A percentile compares a stretch with the other conserved stretches of the same genome.
These are phyloP conservation scores for Siniperca scherzeri DNA, from an alignment of 2,797 vertebrate genomes.

Conservation along the genomic window DNA sequence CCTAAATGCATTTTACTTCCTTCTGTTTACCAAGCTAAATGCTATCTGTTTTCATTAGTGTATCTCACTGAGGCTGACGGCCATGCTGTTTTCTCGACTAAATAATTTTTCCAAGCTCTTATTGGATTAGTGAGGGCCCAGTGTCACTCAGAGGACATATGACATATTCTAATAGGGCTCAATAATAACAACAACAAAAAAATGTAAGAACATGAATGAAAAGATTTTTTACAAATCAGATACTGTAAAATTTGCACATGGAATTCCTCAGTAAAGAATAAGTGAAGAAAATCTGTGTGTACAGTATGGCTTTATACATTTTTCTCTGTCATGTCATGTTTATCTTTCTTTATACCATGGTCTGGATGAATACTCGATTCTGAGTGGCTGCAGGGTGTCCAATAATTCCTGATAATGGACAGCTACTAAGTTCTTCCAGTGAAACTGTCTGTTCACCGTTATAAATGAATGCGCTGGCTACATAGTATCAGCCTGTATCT, in stretches of 20 bases:
- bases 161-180: constrained; percentile 18
- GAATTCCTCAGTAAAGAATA: neutral
- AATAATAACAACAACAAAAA: neutral
- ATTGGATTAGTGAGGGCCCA: constrained; percentile 54
- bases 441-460: no score
- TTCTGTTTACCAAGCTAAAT: constrained; percentile 60
- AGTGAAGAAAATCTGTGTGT: neutral
- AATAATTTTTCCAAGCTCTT: constrained; percentile 59
- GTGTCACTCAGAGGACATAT: constrained; percentile 43
- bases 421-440: no score
- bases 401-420: no score
- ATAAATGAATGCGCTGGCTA: no score
- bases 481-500: no score
- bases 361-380: no score
- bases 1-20: constrained; percentile 59
- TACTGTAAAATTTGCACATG: neutral
- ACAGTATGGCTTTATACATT: neutral
- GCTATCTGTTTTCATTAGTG: constrained; percentile 69
- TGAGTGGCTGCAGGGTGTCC: no score
- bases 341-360: neutral
- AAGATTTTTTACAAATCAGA: constrained; percentile 1
- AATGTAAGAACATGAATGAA: neutral
- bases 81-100: constrained; percentile 39
- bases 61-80: constrained; percentile 61
- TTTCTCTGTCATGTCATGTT: neutral